Percentiles rank a stretch among this genome's conserved stretches.
Evolutionary conservation across 2,797 vertebrate species (phyloP).

Genomic region (Lacerta agilis): DNA sequence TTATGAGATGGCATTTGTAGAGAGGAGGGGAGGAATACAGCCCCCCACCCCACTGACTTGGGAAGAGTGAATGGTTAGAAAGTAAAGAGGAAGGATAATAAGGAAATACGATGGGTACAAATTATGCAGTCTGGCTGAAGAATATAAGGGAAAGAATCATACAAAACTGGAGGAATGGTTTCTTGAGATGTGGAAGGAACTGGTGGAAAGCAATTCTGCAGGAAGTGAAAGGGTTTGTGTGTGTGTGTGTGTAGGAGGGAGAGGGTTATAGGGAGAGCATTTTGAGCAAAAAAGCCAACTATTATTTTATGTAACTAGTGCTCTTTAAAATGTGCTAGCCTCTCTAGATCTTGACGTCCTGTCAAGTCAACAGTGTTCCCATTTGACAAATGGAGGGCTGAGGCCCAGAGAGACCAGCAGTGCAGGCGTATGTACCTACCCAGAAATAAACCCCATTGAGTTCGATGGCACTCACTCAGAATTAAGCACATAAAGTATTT

Average conservation of each 20-base stretch:
- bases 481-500: not conserved
- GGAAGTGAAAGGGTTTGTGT: not conserved
- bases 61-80: not conserved
- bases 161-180: not conserved
- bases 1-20: not conserved
- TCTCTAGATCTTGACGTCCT: not conserved
- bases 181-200: not conserved
- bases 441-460: not conserved
- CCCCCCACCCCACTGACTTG: too few relatives aligned
- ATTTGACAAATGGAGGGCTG: not conserved
- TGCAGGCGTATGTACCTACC: not conserved
- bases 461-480: not conserved
- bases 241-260: not conserved
- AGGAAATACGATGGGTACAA: not conserved
- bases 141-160: not conserved
- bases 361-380: not conserved
- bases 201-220: not conserved
- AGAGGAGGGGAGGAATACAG: too few relatives aligned
- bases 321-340: not conserved
- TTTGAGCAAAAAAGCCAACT: too few relatives aligned
- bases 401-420: constrained; percentile 24
- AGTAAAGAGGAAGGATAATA: not conserved
- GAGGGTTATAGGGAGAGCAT: not conserved
- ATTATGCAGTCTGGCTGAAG: not conserved
- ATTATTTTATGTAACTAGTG: not conserved